These are phyloP conservation scores for Porites evermanni DNA, from an alignment of 92 coral and sea anemone species.

Conservation along the genomic window DNA sequence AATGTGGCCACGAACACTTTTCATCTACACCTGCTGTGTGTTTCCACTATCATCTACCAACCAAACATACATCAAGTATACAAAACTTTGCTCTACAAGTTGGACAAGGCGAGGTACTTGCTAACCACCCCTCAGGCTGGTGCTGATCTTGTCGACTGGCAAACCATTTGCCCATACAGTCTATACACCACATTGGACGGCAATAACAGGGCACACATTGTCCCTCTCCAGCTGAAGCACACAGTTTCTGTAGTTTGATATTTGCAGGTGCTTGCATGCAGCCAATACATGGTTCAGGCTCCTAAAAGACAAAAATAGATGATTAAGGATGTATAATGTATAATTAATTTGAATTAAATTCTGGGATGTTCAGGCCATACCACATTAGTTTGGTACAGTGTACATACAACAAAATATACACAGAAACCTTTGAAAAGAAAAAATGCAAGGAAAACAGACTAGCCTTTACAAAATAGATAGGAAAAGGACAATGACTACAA, in stretches of 20 bases:
- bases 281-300: conserved; percentile 94
- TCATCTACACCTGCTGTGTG: background rate
- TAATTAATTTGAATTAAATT: too few species aligned
- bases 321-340: too few species aligned
- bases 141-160: conserved; percentile 98
- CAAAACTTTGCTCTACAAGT: conserved; percentile 94
- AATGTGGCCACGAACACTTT: background rate
- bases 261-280: conserved; percentile 94
- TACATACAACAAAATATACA: too few species aligned
- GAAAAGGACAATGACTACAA: too few species aligned
- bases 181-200: conserved; percentile 98
- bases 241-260: conserved; percentile 90
- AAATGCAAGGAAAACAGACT: too few species aligned
- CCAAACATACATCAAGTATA: conserved; percentile 89
- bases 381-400: too few species aligned
- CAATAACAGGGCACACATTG: conserved; percentile 93
- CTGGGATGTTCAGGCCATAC: too few species aligned
- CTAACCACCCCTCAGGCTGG: conserved; percentile 91
- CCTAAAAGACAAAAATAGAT: conserved; percentile 41
- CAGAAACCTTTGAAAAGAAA: too few species aligned
- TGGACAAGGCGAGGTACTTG: conserved; percentile 93
- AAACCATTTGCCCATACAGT: conserved; percentile 99
- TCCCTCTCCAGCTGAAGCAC: conserved; percentile 85
- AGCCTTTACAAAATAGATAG: too few species aligned
- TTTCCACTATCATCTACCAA: conserved; percentile 51